Conservation (phyloP, 2,797 vertebrate species). For the Spinus olivaceus region DNA sequence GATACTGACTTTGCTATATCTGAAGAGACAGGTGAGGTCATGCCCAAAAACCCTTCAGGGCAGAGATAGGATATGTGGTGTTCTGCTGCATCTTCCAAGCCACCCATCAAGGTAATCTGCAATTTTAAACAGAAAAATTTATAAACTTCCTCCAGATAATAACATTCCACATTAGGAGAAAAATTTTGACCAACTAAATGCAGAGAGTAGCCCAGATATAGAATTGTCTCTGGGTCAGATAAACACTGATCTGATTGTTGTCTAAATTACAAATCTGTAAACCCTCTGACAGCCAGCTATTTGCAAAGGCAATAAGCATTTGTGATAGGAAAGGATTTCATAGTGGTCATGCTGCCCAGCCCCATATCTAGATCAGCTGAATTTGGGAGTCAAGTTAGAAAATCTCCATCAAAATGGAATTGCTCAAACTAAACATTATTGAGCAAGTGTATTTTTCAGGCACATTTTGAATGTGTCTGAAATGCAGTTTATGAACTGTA, state of each 20-base stretch:
- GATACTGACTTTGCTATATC: not conserved
- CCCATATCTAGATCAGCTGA: not conserved
- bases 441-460: slow-evolving; percentile 26
- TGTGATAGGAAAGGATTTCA: not conserved
- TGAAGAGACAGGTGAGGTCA: not conserved
- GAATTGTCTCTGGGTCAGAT: not conserved
- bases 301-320: slow-evolving; percentile 21
- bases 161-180: not conserved
- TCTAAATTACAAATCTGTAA: slow-evolving; percentile 42
- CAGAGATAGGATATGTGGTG: not conserved
- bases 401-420: slow-evolving; percentile 46
- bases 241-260: slow-evolving; percentile 41
- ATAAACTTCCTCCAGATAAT: not conserved
- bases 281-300: slow-evolving; percentile 32
- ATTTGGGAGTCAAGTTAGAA: slow-evolving; percentile 43
- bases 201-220: not conserved
- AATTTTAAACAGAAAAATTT: not conserved
- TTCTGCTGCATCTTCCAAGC: not conserved
- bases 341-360: not conserved
- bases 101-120: not conserved
- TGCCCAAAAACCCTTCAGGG: not conserved
- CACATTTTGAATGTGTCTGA: slow-evolving; percentile 39
- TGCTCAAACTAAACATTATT: not conserved
- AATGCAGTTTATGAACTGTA: slow-evolving; percentile 46
- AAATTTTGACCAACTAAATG: not conserved